Base-by-base conservation (phyloP, 2,888 invertebrate species). In the Eupithecia subumbrata region DNA sequence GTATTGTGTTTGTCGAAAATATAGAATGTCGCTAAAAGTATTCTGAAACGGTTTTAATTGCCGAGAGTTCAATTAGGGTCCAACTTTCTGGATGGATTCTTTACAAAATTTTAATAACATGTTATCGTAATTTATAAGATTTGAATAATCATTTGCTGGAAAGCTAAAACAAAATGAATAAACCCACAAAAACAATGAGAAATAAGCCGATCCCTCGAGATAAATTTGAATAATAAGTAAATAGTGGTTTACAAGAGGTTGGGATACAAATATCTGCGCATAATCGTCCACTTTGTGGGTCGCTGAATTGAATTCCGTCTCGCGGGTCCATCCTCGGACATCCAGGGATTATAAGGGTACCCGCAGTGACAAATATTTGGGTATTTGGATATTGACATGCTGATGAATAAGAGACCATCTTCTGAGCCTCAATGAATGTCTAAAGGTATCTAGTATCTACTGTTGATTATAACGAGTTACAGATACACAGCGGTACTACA, bases 161-260 rank as follows among this genome's bases (percentile, higher is more conserved):
- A n/a, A n/a, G n/a, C n/a, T 56, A 12, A 22, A 56, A 22, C n/a
- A 56, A 56, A n/a, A 56, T 11, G 22, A 22, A 56, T 52, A 22
- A 4, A 56, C 22, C n/a, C 11, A 18, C 16, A 64, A 16, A 34
- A 64, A 64, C 34, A 34, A 64, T 1, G 18, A 64, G 2, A 64
- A 64, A 64, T 34, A 34, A 64, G 83, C 82, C 84, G 82, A 87
- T 87, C 88, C 88, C 86, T 66, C 74, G 86, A 88, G 88, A 88
- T 87, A 85, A 88, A 90, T 91, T 89, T 90, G 82, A 89, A 89
- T 91, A 88, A 88, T 90, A 89, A 89, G 89, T 91, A 89, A 89
- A 88, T 83, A 84, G 84, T 81, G 85, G 85, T 85, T 86, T 87
- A 81, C 81, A 85, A 87, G 86, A 87, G 87, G 87, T 77, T 85